These are phyloP conservation scores for Geotrypetes seraphini DNA, from an alignment of 2,797 vertebrate genomes.

Conservation along the genomic window DNA sequence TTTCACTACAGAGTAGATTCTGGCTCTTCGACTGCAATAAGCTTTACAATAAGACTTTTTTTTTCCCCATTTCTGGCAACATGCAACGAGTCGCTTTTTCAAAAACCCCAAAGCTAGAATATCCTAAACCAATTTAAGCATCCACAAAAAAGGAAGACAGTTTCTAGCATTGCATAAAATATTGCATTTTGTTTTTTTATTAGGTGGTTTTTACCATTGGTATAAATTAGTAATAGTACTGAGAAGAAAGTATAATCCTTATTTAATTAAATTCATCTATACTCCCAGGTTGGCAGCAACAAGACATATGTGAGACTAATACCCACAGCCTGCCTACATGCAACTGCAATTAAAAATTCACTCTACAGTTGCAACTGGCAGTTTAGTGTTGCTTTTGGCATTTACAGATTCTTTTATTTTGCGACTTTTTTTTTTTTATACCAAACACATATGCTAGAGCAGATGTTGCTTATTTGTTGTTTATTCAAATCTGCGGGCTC, in stretches of 20 bases:
- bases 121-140: conserved; percentile 42
- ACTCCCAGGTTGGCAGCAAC: conserved; percentile 73
- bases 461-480: conserved; percentile 78
- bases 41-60: conserved; percentile 42
- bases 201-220: conserved; percentile 69
- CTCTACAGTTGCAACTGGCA: conserved; percentile 69
- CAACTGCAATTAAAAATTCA: conserved; percentile 74
- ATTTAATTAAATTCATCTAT: conserved; percentile 79
- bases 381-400: conserved; percentile 77
- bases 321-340: conserved; percentile 66
- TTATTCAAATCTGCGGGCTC: conserved; percentile 73
- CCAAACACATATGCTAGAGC: conserved; percentile 74
- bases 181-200: conserved; percentile 61
- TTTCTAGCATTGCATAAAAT: conserved; percentile 47
- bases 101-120: conserved; percentile 45
- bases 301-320: conserved; percentile 76
- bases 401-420: conserved; percentile 79
- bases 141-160: conserved; percentile 39
- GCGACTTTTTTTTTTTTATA: conserved; percentile 61
- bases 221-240: conserved; percentile 78
- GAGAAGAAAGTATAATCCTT: conserved; percentile 73
- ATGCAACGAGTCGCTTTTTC: conserved; percentile 50
- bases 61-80: conserved; percentile 37
- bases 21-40: conserved; percentile 48
- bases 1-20: conserved; percentile 42